Evolutionary conservation across 2,888 invertebrate species (phyloP).

Genomic region (Rhagonycha lutea): DNA sequence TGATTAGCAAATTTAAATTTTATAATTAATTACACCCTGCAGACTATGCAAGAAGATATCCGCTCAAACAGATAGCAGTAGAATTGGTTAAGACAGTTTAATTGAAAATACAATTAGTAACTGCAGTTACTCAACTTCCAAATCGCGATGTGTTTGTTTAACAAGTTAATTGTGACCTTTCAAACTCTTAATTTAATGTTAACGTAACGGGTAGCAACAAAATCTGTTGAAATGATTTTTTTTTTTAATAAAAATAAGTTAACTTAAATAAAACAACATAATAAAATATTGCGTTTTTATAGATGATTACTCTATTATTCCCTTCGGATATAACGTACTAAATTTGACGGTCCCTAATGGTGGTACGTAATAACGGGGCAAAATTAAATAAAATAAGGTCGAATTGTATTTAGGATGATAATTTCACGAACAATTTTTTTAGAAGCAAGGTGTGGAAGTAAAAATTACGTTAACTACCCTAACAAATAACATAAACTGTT

Average conservation of each 20-base stretch:
- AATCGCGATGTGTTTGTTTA: background rate
- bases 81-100: conserved; percentile 2
- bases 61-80: background rate
- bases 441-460: background rate
- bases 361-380: too few relatives aligned
- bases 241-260: too few relatives aligned
- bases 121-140: background rate
- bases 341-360: too few relatives aligned
- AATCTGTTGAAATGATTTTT: background rate
- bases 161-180: background rate
- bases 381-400: background rate
- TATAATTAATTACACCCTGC: background rate
- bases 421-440: background rate
- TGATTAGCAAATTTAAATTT: background rate
- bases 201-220: background rate
- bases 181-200: background rate
- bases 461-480: background rate
- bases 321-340: too few relatives aligned
- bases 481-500: background rate
- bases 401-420: background rate
- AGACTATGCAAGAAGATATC: background rate
- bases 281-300: too few relatives aligned
- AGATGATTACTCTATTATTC: too few relatives aligned
- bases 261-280: too few relatives aligned
- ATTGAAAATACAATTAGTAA: background rate